Percentiles rank a stretch among this genome's conserved stretches.
Conservation (phyloP, 2,113 vertebrate species). For the Phalacrocorax brasilianus region DNA sequence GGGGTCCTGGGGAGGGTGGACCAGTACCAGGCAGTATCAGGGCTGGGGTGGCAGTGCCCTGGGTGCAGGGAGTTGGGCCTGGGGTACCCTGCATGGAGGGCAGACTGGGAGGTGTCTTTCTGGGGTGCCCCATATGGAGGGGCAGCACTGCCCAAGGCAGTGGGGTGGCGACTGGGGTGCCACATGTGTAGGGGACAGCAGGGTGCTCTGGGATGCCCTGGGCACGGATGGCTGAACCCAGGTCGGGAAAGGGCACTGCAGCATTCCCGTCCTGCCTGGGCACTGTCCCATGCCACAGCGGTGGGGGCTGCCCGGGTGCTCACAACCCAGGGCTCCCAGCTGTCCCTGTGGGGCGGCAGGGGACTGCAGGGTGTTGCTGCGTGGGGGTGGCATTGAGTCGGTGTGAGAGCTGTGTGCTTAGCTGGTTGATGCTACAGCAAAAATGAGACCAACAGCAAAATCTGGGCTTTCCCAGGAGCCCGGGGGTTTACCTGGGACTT, state of each 20-base stretch:
- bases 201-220: not conserved
- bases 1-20: not conserved
- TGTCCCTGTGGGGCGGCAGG: rapidly evolving
- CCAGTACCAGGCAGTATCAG: not conserved
- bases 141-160: too few relatives aligned
- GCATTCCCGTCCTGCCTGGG: not conserved
- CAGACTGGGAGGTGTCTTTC: not conserved
- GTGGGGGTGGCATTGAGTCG: rapidly evolving
- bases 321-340: rapidly evolving
- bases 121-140: not conserved
- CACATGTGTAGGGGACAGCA: rapidly evolving
- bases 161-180: not conserved
- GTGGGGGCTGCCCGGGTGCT: rapidly evolving
- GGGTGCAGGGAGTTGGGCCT: not conserved
- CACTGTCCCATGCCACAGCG: rapidly evolving
- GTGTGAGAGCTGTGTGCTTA: not conserved
- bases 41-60: not conserved
- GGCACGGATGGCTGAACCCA: not conserved
- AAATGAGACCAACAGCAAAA: not conserved
- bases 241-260: not conserved
- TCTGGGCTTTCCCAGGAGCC: not conserved
- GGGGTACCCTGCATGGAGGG: not conserved
- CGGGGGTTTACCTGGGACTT: not conserved
- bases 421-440: not conserved
- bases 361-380: not conserved